Percentiles rank a stretch among this genome's conserved stretches.
phyloP scores from a whole-genome alignment of 64 coral and sea anemone species.

The Stichodactyla mertensii region DNA sequence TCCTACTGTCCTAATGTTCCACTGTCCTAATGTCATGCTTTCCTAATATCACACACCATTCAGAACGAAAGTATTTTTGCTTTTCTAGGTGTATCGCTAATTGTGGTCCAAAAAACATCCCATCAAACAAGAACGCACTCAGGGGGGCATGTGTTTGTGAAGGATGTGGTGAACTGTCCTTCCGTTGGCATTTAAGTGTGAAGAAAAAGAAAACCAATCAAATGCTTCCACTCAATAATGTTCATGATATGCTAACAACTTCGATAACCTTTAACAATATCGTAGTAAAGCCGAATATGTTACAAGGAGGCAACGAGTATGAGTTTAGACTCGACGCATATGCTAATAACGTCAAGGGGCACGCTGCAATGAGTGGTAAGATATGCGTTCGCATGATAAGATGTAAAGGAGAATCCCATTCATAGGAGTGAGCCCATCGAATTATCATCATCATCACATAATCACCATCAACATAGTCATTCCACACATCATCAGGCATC shows the following conservation, averaged over 20 bases:
- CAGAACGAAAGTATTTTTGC: neutral
- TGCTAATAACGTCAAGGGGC: neutral
- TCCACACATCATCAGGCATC: no score
- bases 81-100: slow-evolving; percentile 13
- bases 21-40: neutral
- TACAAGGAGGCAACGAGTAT: slow-evolving; percentile 34
- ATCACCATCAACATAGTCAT: neutral
- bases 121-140: slow-evolving; percentile 29
- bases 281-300: slow-evolving; percentile 9
- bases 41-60: neutral
- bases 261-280: neutral
- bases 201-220: neutral
- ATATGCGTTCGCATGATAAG: neutral
- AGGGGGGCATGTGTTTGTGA: slow-evolving; percentile 5
- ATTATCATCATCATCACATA: no score
- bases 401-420: neutral
- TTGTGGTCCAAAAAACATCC: slow-evolving; percentile 35
- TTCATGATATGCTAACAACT: neutral
- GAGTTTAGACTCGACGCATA: slow-evolving; percentile 19
- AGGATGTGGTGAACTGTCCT: neutral
- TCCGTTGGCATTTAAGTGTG: neutral
- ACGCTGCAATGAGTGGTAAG: neutral
- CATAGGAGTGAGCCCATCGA: no score
- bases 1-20: no score
- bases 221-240: neutral